Conservation (phyloP, 2,797 vertebrate genomes). For the Taeniopygia guttata region DNA sequence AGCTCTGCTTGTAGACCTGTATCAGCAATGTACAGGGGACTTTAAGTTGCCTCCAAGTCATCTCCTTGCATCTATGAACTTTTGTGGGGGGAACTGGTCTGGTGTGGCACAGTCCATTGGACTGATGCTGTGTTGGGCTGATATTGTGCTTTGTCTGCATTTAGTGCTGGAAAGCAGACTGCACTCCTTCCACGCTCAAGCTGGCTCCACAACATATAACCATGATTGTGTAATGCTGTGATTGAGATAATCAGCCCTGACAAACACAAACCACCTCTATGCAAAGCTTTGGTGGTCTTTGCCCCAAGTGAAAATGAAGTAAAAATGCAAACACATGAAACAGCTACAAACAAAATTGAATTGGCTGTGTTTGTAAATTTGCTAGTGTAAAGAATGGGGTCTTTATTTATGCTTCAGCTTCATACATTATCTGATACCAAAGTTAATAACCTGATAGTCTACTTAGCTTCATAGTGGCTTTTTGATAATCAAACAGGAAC, state of each 20-base stretch:
- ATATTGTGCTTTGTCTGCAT: not conserved
- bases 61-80: not conserved
- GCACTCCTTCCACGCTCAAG: not conserved
- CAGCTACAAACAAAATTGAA: not conserved
- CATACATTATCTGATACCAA: constrained; percentile 1
- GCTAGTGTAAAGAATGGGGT: not conserved
- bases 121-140: not conserved
- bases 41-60: not conserved
- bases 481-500: constrained; percentile 47
- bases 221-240: not conserved
- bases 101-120: not conserved
- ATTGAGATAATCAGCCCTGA: not conserved
- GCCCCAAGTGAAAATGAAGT: not conserved
- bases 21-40: not conserved
- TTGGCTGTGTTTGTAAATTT: not conserved
- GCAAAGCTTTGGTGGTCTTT: not conserved
- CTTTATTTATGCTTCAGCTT: not conserved
- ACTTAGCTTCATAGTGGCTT: not conserved
- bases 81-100: not conserved
- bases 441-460: constrained; percentile 48
- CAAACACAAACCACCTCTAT: not conserved
- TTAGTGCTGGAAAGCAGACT: not conserved
- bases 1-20: not conserved
- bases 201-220: not conserved
- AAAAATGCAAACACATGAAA: not conserved